These are phyloP conservation scores for Anser brachyrhynchus DNA, from an alignment of 2,113 vertebrate genomes.

Conservation along the genomic window DNA sequence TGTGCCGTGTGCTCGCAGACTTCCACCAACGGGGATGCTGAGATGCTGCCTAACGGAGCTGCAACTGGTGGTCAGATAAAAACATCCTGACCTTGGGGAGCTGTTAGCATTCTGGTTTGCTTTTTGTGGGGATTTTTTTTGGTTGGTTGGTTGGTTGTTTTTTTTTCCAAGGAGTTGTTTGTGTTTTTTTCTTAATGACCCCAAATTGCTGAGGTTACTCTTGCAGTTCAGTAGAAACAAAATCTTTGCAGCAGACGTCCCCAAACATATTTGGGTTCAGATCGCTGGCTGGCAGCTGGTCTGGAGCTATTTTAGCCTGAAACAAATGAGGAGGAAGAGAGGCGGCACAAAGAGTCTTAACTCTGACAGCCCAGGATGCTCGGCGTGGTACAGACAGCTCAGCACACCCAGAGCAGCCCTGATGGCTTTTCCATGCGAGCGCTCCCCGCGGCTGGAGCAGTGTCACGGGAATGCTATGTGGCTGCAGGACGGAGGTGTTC, in stretches of 20 bases:
- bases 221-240: not conserved
- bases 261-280: not conserved
- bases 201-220: not conserved
- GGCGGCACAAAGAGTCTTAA: too few relatives aligned
- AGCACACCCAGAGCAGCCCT: not conserved
- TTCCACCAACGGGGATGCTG: too few relatives aligned
- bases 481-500: not conserved
- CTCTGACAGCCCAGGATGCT: not conserved
- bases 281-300: not conserved
- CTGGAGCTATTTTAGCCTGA: not conserved
- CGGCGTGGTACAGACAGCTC: accelerated
- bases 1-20: not conserved
- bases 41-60: not conserved
- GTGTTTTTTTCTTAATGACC: not conserved
- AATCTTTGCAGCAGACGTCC: not conserved
- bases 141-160: too few relatives aligned
- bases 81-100: not conserved
- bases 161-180: not conserved
- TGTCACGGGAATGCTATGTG: not conserved
- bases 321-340: not conserved
- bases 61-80: not conserved
- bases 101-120: not conserved
- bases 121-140: not conserved
- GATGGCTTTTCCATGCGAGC: accelerated
- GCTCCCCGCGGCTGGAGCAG: accelerated